Conservation (phyloP, 2,797 vertebrate genomes). For the Mus minutoides region DNA sequence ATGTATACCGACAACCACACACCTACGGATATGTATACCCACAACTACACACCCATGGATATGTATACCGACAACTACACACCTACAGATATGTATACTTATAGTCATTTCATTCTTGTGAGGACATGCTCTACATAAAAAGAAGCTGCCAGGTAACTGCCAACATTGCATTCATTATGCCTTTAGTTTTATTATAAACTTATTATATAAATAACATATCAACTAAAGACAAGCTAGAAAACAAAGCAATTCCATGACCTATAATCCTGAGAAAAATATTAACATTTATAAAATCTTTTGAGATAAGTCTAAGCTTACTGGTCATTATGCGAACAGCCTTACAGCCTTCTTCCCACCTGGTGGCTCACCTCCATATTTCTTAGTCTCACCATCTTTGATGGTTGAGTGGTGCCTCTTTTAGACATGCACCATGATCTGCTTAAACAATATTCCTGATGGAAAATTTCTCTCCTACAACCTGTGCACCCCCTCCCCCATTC, state of each 20-base stretch:
- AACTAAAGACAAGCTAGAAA: background rate
- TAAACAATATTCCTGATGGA: background rate
- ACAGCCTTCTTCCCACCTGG: background rate
- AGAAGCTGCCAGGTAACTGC: background rate
- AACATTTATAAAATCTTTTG: background rate
- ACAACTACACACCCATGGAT: background rate
- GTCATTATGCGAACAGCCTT: background rate
- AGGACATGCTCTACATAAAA: background rate
- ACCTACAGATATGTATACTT: too few species aligned
- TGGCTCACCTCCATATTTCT: background rate
- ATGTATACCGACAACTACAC: too few species aligned
- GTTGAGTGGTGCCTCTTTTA: background rate
- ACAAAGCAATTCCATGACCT: background rate
- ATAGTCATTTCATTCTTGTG: background rate
- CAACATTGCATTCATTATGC: background rate
- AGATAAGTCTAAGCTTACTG: background rate
- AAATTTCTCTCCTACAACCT: background rate
- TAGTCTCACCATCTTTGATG: background rate
- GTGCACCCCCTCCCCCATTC: background rate
- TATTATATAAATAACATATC: background rate
- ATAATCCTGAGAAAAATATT: background rate
- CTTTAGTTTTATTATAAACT: background rate
- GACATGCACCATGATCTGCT: background rate
- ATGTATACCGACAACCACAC: too few species aligned
- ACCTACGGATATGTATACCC: too few species aligned